These are phyloP conservation scores for Dendropsophus ebraccatus DNA, from an alignment of 2,113 vertebrate species.

Conservation along the genomic window DNA sequence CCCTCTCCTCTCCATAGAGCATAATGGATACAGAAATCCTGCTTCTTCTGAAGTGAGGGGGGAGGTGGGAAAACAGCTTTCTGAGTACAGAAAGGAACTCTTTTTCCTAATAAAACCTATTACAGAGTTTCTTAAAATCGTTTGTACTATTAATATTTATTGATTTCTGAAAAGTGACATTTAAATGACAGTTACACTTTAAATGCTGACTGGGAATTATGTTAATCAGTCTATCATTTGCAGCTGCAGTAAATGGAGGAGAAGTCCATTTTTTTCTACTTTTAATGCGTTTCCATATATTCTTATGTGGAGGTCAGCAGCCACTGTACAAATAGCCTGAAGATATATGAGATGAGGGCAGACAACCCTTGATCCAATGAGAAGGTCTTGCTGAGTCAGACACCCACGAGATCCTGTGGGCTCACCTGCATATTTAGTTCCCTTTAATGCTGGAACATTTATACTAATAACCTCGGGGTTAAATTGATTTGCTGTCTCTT, in stretches of 20 bases:
- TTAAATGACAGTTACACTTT: no score
- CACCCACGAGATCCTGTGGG: background rate
- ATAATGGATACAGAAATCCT: no score
- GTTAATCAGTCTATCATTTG: background rate
- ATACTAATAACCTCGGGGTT: background rate
- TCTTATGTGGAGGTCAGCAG: no score
- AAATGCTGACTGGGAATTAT: background rate
- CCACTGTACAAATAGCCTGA: background rate
- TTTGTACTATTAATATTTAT: no score
- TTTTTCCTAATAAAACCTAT: no score
- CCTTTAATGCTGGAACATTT: background rate
- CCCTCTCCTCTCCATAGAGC: no score
- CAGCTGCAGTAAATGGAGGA: background rate
- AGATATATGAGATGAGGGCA: background rate
- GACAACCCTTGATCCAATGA: background rate
- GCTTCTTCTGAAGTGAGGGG: no score
- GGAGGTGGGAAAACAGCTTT: no score
- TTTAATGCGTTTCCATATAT: no score
- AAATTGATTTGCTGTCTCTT: background rate
- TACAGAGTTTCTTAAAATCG: no score
- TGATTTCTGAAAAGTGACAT: no score
- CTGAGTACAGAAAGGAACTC: no score
- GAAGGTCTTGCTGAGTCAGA: background rate
- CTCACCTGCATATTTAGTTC: background rate
- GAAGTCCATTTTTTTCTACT: background rate